Base-by-base conservation (phyloP, 64 coral and sea anemone genomes). In the Anthopleura sola region DNA sequence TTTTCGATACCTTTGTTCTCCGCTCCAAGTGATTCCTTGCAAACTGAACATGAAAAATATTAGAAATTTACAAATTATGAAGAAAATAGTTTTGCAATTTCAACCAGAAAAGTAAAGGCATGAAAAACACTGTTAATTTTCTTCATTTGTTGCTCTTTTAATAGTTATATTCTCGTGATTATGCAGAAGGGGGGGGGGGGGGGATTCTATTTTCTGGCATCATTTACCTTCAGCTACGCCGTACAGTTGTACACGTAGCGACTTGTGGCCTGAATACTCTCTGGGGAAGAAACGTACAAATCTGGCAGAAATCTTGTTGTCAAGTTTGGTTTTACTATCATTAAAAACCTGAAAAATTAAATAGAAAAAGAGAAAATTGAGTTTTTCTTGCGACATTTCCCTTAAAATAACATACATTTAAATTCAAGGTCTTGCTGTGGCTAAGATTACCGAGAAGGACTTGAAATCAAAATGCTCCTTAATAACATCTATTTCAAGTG, bases 141-240 rank as follows among this genome's bases (percentile, higher is more conserved):
- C 7, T 66, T 10, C 24, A 6, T 10, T 29, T 9, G 8, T 66
- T 66, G 21, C 3, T 66, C 6, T 28, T 24, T 23, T 9, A 3
- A 11, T 23, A 8, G 5, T 5, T 66, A n/a, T 6, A 44, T 44
- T 44, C 4, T 44, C 4, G 9, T 8, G n/a, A 44, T 1, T 44
- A 2, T 44, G 9, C 40, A 2, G 40, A 44, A n/a, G n/a, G n/a
- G n/a, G n/a, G n/a, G n/a, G n/a, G 4, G 40, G 40, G 4, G 9
- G 9, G 9, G 40, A 44, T 44, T 44, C 9, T 44, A 44, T 44
- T 44, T 8, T n/a, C n/a, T n/a, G n/a, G n/a, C n/a, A n/a, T n/a
- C n/a, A n/a, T n/a, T 64, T 64, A 66, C 60, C 60, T 66, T 66
- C 60, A 66, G 60, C 60, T 24, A 66, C 60, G 21, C 60, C 60